Evolutionary conservation across 2,797 vertebrate species (phyloP), one percentile per base, ranked within the genome.

Genomic region (Aphelocoma californica): DNA sequence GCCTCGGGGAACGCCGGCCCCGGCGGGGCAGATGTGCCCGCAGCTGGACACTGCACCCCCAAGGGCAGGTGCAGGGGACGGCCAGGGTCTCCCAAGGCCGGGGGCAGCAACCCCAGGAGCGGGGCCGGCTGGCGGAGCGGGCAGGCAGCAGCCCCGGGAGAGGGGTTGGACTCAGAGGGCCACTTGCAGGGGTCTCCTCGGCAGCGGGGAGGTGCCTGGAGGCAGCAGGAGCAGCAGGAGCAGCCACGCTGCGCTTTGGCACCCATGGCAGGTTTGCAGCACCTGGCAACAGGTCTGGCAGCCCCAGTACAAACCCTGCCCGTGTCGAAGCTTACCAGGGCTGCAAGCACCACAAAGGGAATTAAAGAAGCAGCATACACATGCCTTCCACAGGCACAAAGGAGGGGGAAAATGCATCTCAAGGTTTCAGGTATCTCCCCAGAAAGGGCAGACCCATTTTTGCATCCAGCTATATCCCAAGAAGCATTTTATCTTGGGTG

Each of bases 381-480:
- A 12, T 17, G 8, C 1, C 2, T n/a, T 79, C 40, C 44, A 9
- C 34, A 36, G 32, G 34, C 23, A 21, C 7, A 42, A 53, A 23
- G 16, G 4, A 29, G 14, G 3, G 6, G 9, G 2, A 4, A 48
- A 45, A 1, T 1, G 5, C n/a, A 65, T 21, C 36, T 77, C 0
- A 2, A 42, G 11, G 25, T 29, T 51, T 70, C 25, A 6, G 42
- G 20, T 56, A 18, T 64, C 47, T 44, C 48, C 8, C 26, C 25
- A 20, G 45, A 67, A 38, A 17, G 4, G 50, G 14, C 38, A 71
- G 50, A 42, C 5, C 7, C 40, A 6, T 10, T 85, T 32, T 21
- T 19, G 36, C 28, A 32, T 28, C 19, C 36, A 48, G 24, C 23
- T 70, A 3, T 5, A 16, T 4, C 40, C 29, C 24, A 64, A 36